A percentile compares a stretch with the other conserved stretches of the same genome.
Conservation (phyloP, 2,888 invertebrate species). For the Malacosoma neustria region DNA sequence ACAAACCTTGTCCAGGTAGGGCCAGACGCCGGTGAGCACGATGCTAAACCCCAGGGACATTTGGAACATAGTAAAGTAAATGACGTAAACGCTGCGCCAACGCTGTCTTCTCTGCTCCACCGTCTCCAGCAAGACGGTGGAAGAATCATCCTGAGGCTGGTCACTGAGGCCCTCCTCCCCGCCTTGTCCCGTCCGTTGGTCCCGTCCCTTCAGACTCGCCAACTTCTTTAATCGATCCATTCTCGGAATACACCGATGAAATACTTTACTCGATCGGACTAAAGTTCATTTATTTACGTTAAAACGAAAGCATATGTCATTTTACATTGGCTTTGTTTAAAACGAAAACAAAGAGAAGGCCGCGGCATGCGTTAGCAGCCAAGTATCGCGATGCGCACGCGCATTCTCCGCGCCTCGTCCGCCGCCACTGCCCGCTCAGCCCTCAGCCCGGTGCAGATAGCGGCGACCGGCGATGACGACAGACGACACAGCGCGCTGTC, state of each 20-base stretch:
- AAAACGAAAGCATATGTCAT: neutral
- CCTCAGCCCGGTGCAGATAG: slow-evolving; percentile 13
- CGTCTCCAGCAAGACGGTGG: slow-evolving; percentile 74
- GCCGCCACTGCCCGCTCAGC: slow-evolving; percentile 3
- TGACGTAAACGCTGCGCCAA: slow-evolving; percentile 86
- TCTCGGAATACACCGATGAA: neutral
- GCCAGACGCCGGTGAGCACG: slow-evolving; percentile 91
- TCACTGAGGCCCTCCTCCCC: slow-evolving; percentile 6
- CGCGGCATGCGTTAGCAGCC: slow-evolving; percentile 1
- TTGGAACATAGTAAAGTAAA: slow-evolving; percentile 93
- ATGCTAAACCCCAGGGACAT: slow-evolving; percentile 93
- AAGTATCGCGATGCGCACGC: slow-evolving; percentile 6
- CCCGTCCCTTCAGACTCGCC: slow-evolving; percentile 17
- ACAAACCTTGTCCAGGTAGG: slow-evolving; percentile 88
- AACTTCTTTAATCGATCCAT: slow-evolving; percentile 47
- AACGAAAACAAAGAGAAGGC: neutral
- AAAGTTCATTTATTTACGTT: neutral
- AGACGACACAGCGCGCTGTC: no score
- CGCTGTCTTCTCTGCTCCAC: slow-evolving; percentile 78
- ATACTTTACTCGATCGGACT: neutral
- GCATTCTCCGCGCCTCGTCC: slow-evolving; percentile 11
- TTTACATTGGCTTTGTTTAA: neutral
- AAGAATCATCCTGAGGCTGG: no score
- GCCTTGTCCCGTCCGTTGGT: slow-evolving; percentile 3
- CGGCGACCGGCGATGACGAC: slow-evolving; percentile 1